Evolutionary conservation across 2,888 invertebrate genomes (phyloP).

Genomic region (Mermis nigrescens): DNA sequence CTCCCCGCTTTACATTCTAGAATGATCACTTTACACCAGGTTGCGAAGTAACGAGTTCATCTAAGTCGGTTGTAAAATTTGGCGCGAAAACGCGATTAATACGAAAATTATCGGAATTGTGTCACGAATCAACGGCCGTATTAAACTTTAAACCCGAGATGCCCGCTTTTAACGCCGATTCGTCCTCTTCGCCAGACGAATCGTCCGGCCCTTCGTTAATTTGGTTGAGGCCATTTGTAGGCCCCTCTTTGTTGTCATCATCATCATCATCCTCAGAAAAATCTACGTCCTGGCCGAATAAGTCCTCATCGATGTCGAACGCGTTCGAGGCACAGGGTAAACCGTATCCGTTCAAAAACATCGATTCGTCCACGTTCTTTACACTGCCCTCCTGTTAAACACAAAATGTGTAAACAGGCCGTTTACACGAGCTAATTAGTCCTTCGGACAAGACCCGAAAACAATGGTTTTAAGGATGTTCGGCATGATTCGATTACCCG

Average conservation of each 20-base stretch:
- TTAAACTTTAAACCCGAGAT: background rate
- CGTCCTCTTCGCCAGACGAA: background rate
- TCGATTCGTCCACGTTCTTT: conserved; percentile 28
- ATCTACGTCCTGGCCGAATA: conserved; percentile 26
- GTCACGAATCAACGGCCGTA: background rate
- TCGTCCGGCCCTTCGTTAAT: too few species aligned
- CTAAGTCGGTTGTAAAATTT: too few species aligned
- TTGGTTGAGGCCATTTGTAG: conserved; percentile 9
- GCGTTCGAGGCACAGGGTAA: background rate
- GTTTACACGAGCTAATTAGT: too few species aligned
- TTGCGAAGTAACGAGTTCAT: too few species aligned
- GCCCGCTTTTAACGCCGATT: background rate
- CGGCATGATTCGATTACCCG: too few species aligned
- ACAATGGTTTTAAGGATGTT: too few species aligned
- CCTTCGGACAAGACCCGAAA: too few species aligned
- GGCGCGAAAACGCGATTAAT: too few species aligned
- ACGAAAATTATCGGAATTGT: background rate
- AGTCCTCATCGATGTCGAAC: conserved; percentile 26
- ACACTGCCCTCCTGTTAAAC: conserved; percentile 18
- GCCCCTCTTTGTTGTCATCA: conserved; percentile 17
- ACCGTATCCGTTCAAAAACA: conserved; percentile 29
- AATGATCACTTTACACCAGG: too few species aligned
- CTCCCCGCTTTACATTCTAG: too few species aligned
- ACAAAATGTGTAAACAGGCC: too few species aligned
- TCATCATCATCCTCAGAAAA: background rate